Evolutionary conservation across 2,797 vertebrate genomes (phyloP).

Genomic region (Mallotus villosus): DNA sequence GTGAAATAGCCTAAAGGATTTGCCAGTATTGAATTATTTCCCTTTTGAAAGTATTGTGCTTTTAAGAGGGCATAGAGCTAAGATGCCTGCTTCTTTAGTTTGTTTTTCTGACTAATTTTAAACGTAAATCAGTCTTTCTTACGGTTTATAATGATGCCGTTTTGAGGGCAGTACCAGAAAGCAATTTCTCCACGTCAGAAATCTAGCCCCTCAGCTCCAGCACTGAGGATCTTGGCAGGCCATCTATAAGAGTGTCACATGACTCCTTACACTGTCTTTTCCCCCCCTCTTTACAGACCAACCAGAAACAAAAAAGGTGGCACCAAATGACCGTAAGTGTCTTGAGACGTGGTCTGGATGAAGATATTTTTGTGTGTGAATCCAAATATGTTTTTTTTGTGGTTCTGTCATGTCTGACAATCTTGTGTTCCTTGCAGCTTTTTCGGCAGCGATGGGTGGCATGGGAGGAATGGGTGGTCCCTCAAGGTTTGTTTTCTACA

Average conservation of each 20-base stretch:
- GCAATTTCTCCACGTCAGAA: neutral
- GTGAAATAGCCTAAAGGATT: neutral
- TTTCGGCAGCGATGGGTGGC: conserved; percentile 85
- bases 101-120: neutral
- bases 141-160: neutral
- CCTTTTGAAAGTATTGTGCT: conserved; percentile 12
- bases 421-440: conserved; percentile 70
- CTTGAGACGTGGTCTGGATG: neutral
- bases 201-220: conserved; percentile 1
- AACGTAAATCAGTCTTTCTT: neutral
- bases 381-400: neutral
- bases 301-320: conserved; percentile 98
- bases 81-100: neutral
- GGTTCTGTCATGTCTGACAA: neutral
- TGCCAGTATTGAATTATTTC: neutral
- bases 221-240: conserved; percentile 33
- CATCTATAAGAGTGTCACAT: conserved; percentile 3
- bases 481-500: conserved; percentile 75
- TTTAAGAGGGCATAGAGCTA: neutral
- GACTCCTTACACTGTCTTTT: conserved; percentile 33
- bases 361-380: conserved; percentile 1
- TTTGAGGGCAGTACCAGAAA: neutral
- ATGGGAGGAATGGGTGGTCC: conserved; percentile 85
- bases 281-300: conserved; percentile 87
- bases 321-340: conserved; percentile 95